Evolutionary conservation across 2,113 vertebrate species (phyloP).

Genomic region (Mesembrinibis cayennensis): DNA sequence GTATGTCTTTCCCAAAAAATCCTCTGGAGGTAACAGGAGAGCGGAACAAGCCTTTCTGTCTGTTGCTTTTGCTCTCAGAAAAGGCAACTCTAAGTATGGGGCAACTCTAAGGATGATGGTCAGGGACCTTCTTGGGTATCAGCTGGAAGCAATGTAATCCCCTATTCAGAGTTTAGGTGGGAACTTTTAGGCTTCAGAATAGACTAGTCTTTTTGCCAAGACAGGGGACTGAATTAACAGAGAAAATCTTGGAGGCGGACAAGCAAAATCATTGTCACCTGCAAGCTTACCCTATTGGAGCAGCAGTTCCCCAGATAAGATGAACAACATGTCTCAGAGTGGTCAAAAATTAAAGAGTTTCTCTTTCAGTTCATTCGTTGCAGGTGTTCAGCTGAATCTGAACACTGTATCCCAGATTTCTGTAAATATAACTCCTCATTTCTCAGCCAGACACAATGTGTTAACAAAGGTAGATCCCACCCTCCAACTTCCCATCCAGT

Average conservation of each 20-base stretch:
- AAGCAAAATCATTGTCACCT: not conserved
- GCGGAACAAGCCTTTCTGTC: not conserved
- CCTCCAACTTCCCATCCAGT: not conserved
- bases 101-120: not conserved
- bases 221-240: not conserved
- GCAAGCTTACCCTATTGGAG: not conserved
- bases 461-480: not conserved
- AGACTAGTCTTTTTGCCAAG: not conserved
- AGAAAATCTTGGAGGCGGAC: not conserved
- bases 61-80: not conserved
- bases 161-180: not conserved
- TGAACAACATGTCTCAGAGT: not conserved
- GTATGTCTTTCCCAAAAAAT: not conserved
- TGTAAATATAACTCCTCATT: not conserved
- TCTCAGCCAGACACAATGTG: not conserved
- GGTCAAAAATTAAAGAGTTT: not conserved
- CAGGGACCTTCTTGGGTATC: not conserved
- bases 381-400: not conserved
- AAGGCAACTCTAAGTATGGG: not conserved
- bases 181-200: not conserved
- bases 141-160: fast-evolving
- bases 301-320: not conserved
- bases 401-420: not conserved
- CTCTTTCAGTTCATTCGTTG: not conserved
- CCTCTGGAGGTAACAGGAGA: not conserved